A percentile compares a stretch with the other conserved stretches of the same genome.
Conservation (phyloP, 2,797 vertebrate species). For the Gymnothorax javanicus region DNA sequence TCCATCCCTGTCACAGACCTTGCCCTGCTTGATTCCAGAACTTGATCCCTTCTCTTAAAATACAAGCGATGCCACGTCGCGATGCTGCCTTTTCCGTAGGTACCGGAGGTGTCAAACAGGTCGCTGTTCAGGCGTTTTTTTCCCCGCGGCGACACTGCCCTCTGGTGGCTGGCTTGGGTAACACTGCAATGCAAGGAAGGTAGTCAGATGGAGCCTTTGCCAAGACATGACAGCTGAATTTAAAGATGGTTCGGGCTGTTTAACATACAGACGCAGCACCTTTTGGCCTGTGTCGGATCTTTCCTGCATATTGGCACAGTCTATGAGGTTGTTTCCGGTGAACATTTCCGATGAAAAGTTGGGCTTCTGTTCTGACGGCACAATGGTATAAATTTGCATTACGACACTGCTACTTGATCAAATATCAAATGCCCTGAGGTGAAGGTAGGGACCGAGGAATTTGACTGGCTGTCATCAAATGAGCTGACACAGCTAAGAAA, state of each 20-base stretch:
- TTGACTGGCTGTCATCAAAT: constrained; percentile 4
- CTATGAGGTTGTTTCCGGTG: neutral
- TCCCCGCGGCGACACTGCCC: constrained; percentile 18
- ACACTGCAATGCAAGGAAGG: neutral
- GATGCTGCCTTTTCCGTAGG: neutral
- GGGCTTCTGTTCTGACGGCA: constrained; percentile 7
- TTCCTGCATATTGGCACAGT: neutral
- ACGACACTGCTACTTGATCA: constrained; percentile 16
- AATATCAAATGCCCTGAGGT: constrained; percentile 19
- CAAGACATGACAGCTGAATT: neutral
- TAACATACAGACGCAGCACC: neutral
- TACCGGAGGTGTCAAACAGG: neutral
- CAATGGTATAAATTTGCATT: constrained; percentile 5
- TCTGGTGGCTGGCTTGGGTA: neutral
- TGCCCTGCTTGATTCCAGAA: constrained; percentile 7
- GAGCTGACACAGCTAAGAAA: neutral
- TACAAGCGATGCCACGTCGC: neutral
- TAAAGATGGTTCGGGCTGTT: constrained; percentile 1
- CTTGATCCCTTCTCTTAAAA: neutral
- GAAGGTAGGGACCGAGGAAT: neutral
- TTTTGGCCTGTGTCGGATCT: neutral
- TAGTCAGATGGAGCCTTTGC: neutral
- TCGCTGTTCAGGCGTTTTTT: neutral
- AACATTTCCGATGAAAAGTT: neutral
- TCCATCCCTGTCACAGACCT: neutral